Percentiles rank a stretch among this genome's conserved stretches.
Conservation (phyloP, 2,888 invertebrate genomes). For the Phortica magna region DNA sequence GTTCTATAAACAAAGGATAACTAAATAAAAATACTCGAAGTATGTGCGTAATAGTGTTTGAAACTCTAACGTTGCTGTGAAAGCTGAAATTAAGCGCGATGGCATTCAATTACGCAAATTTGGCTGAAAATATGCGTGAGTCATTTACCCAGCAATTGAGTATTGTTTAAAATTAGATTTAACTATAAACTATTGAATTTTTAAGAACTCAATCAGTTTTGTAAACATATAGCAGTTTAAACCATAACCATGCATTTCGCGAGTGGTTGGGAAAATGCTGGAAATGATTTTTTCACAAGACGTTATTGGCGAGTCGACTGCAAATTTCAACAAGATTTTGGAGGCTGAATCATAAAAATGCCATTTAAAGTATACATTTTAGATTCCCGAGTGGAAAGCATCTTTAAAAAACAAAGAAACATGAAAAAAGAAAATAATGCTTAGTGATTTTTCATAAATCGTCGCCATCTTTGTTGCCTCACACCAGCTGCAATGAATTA, state of each 20-base stretch:
- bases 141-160: slow-evolving; percentile 29
- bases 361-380: too few species aligned
- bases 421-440: not conserved
- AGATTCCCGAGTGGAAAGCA: too few species aligned
- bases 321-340: too few species aligned
- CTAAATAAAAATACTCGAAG: not conserved
- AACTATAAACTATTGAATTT: not conserved
- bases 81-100: slow-evolving; percentile 46
- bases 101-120: slow-evolving; percentile 69
- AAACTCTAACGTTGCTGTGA: not conserved
- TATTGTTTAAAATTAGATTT: not conserved
- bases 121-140: slow-evolving; percentile 72
- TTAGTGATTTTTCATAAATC: not conserved
- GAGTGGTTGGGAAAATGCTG: too few species aligned
- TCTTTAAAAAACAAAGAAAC: too few species aligned
- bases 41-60: not conserved
- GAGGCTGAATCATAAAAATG: too few species aligned
- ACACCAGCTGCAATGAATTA: slow-evolving; percentile 24
- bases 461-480: slow-evolving; percentile 29
- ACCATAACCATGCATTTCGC: too few species aligned
- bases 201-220: too few species aligned
- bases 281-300: too few species aligned
- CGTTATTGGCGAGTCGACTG: too few species aligned
- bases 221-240: too few species aligned
- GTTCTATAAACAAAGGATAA: too few species aligned